These are phyloP conservation scores for Hyalella azteca DNA, from an alignment of 2,888 invertebrate species.

Conservation along the genomic window DNA sequence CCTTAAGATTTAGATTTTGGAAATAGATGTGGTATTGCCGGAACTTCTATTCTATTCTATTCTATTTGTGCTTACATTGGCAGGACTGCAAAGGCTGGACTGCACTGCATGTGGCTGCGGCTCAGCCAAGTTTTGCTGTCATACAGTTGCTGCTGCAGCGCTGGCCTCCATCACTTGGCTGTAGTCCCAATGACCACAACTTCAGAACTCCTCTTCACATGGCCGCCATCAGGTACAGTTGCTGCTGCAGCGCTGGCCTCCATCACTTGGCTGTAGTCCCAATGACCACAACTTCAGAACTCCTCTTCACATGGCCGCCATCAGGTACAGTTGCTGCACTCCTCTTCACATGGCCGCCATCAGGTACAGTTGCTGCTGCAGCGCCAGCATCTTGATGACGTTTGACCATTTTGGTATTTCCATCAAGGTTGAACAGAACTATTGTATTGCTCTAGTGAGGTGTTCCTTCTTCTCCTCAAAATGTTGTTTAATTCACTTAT, in stretches of 20 bases:
- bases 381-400: too few relatives aligned
- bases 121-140: neutral
- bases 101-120: slow-evolving; percentile 5
- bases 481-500: too few relatives aligned
- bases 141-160: slow-evolving; percentile 49
- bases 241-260: too few relatives aligned
- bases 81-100: slow-evolving; percentile 18
- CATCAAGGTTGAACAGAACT: neutral
- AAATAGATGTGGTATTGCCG: too few relatives aligned
- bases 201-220: slow-evolving; percentile 51
- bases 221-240: slow-evolving; percentile 47
- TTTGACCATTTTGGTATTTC: neutral
- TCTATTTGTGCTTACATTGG: too few relatives aligned
- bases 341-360: slow-evolving; percentile 44
- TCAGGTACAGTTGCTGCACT: slow-evolving; percentile 26
- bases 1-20: too few relatives aligned
- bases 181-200: slow-evolving; percentile 42
- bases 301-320: slow-evolving; percentile 52
- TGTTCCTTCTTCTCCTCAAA: too few relatives aligned
- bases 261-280: too few relatives aligned
- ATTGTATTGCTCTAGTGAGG: too few relatives aligned
- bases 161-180: too few relatives aligned
- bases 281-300: slow-evolving; percentile 50
- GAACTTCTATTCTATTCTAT: too few relatives aligned
- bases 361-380: slow-evolving; percentile 17